Evolutionary conservation across 2,888 invertebrate species (phyloP), one percentile per base, ranked within the genome.

Genomic region (Drosophila kanekoi): DNA sequence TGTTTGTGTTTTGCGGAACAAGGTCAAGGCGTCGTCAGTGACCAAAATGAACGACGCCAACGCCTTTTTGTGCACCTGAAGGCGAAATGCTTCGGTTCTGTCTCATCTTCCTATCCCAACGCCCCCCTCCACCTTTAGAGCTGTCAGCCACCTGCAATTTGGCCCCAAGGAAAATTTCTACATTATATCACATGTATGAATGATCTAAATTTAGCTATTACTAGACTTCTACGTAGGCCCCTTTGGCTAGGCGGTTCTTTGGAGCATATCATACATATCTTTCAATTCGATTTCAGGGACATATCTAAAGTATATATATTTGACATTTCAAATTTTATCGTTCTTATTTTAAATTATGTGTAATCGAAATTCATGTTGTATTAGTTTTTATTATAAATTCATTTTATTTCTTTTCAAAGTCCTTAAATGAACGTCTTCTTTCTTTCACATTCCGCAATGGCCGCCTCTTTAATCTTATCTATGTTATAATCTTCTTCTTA

Each of bases 1-100:
- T 62, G 57, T 67, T 65, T 62, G 57, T 67, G 51, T 61, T 45
- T 53, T 14, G 61, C 63, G 67, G 72, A 71, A 79, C 86, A 86
- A 86, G 86, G 89, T 87, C 87, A 86, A 87, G 89, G 85, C 79
- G 58, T 41, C 68, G 62, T 32, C 75, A 69, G 61, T 71, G 71
- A 75, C 66, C 58, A 67, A 37, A 49, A 54, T 28, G 49, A 51
- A 59, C 57, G 47, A 11, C 43, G 56, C 37, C 37, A 62, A 72
- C 81, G 60, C 56, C 45, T 61, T 53, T 71, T 52, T 44, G 40
- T 57, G 40, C 79, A 79, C 79, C 81, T 79, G 79, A 79, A 74
- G 49, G 60, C 65, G 43, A 40, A 77, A 56, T 56, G 49, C 51
- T 47, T 45, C 49, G 28, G 33, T 33, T 47, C 44, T 11, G 11